phyloP scores from a whole-genome alignment of 2,797 vertebrate species.

The Melanotaenia parkinsoni region DNA sequence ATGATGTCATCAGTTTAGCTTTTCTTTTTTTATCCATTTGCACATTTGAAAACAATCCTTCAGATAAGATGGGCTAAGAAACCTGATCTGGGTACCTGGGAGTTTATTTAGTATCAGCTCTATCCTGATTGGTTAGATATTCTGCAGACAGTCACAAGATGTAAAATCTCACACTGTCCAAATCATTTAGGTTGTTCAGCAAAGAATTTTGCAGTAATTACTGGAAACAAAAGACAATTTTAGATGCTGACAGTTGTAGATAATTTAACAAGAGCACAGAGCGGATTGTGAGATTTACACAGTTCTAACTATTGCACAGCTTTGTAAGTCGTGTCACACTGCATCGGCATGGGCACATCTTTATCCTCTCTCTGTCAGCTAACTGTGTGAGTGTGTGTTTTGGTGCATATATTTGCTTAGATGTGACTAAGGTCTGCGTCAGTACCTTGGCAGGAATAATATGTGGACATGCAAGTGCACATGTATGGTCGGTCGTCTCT shows the following conservation, averaged over 20 bases:
- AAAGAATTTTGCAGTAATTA: constrained; percentile 40
- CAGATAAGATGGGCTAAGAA: not conserved
- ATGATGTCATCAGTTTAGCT: not conserved
- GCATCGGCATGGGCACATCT: constrained; percentile 15
- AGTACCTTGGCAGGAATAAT: constrained; percentile 9
- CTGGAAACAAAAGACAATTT: not conserved
- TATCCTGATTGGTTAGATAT: not conserved
- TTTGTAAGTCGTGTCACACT: constrained; percentile 8
- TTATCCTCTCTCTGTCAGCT: constrained; percentile 27
- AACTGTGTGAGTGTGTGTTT: constrained; percentile 16
- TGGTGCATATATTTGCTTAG: constrained; percentile 58
- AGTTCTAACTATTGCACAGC: not conserved
- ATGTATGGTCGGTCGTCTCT: constrained; percentile 9
- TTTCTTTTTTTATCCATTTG: not conserved
- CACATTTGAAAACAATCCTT: not conserved
- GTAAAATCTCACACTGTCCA: constrained; percentile 46
- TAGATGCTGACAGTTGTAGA: constrained; percentile 2
- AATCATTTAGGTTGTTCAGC: constrained; percentile 35
- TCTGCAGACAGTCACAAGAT: constrained; percentile 1
- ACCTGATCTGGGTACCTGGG: not conserved
- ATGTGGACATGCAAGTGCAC: not conserved
- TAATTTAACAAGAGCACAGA: constrained; percentile 5
- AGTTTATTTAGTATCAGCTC: constrained; percentile 2
- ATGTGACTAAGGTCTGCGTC: constrained; percentile 52
- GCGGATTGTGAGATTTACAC: not conserved